These are phyloP conservation scores for Caenorhabditis uteleia DNA, from an alignment of 2,888 invertebrate genomes.

Conservation along the genomic window DNA sequence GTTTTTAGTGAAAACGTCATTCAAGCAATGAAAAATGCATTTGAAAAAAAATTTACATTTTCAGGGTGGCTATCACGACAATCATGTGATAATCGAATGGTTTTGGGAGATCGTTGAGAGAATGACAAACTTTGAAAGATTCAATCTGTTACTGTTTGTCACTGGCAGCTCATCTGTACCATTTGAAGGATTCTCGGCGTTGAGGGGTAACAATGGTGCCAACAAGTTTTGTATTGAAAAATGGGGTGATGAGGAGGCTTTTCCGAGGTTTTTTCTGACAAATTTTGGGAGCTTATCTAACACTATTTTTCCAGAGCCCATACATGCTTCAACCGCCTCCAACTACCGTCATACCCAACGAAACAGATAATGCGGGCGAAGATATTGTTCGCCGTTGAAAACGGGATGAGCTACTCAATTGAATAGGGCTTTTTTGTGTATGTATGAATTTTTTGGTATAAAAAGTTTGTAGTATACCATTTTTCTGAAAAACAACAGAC, in stretches of 20 bases:
- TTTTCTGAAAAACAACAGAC: background rate
- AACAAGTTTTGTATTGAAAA: slow-evolving; percentile 74
- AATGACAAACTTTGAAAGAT: slow-evolving; percentile 90
- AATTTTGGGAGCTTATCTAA: background rate
- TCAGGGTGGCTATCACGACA: slow-evolving; percentile 61
- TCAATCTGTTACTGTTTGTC: slow-evolving; percentile 91
- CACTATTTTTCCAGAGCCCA: slow-evolving; percentile 80
- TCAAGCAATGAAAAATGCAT: no score
- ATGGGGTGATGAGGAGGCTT: slow-evolving; percentile 61
- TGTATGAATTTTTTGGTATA: background rate
- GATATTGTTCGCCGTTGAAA: slow-evolving; percentile 59
- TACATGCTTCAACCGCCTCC: slow-evolving; percentile 95
- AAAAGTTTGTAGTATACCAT: background rate
- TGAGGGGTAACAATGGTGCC: slow-evolving; percentile 92
- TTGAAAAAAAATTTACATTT: slow-evolving; percentile 4
- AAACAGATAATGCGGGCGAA: slow-evolving; percentile 54
- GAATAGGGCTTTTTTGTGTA: slow-evolving; percentile 50
- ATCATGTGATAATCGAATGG: slow-evolving; percentile 84
- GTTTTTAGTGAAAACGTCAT: no score
- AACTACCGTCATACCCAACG: slow-evolving; percentile 92
- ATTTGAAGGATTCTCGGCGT: slow-evolving; percentile 92
- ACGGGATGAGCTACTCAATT: slow-evolving; percentile 66
- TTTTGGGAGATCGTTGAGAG: slow-evolving; percentile 94
- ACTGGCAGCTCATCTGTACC: slow-evolving; percentile 97
- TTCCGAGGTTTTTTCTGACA: slow-evolving; percentile 60